phyloP scores from a whole-genome alignment of 2,888 invertebrate genomes.

The Euzophera pinguis region DNA sequence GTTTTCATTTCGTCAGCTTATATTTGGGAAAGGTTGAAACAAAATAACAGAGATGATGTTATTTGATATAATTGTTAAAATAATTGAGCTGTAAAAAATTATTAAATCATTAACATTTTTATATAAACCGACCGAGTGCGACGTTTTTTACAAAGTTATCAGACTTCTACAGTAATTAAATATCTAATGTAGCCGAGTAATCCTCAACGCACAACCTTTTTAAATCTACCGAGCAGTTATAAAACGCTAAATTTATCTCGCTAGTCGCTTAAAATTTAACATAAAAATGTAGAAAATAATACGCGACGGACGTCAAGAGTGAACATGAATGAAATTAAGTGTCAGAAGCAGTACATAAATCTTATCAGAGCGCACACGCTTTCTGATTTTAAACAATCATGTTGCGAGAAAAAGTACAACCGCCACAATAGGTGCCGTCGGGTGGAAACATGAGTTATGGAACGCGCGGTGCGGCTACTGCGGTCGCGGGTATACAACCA shows the following conservation, averaged over 20 bases:
- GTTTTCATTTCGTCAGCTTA: too few species aligned
- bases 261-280: not conserved
- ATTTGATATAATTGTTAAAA: too few species aligned
- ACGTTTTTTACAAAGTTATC: too few species aligned
- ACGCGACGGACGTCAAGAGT: slow-evolving; percentile 44
- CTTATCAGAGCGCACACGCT: slow-evolving; percentile 61
- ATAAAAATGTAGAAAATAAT: slow-evolving; percentile 14
- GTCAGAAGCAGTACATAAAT: slow-evolving; percentile 69
- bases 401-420: slow-evolving; percentile 48
- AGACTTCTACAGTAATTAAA: too few species aligned
- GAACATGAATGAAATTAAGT: slow-evolving; percentile 64
- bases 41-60: too few species aligned
- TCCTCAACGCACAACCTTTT: too few species aligned
- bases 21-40: too few species aligned
- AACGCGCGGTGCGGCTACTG: slow-evolving; percentile 30
- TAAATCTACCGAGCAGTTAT: too few species aligned
- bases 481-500: slow-evolving; percentile 25
- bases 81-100: too few species aligned
- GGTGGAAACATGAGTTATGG: slow-evolving; percentile 54
- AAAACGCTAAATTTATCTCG: not conserved
- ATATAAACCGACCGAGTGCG: too few species aligned
- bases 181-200: too few species aligned
- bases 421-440: slow-evolving; percentile 49
- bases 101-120: too few species aligned
- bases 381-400: slow-evolving; percentile 68